Percentiles rank a stretch among this genome's conserved stretches.
These are phyloP conservation scores for Channa striata DNA, from an alignment of 2,797 vertebrate genomes.

Conservation along the genomic window DNA sequence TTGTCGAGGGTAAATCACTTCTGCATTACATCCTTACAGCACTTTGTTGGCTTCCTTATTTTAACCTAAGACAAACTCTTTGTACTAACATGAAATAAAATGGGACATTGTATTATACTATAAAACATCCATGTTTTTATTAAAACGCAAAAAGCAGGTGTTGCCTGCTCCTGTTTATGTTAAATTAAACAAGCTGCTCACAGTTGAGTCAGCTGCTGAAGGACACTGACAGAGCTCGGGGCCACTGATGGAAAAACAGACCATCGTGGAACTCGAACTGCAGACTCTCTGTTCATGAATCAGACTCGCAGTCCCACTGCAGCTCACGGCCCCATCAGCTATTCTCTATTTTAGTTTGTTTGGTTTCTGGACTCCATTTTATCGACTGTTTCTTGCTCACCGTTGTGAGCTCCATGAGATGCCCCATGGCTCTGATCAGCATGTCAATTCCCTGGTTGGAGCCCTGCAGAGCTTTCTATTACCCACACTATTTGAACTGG, in stretches of 20 bases:
- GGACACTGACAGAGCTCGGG: neutral
- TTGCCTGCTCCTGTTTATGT: neutral
- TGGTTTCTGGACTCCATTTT: constrained; percentile 53
- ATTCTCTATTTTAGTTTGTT: constrained; percentile 7
- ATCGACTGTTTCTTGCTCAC: constrained; percentile 32
- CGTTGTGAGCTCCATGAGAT: constrained; percentile 3
- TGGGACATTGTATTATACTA: too few relatives aligned
- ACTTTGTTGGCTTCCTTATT: too few relatives aligned
- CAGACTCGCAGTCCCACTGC: neutral
- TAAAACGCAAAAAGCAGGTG: too few relatives aligned
- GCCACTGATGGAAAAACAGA: constrained; percentile 8
- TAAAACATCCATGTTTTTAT: too few relatives aligned
- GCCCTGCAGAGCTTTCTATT: constrained; percentile 33
- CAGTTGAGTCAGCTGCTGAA: constrained; percentile 1
- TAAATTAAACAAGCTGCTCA: constrained; percentile 1
- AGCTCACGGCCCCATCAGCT: constrained; percentile 14
- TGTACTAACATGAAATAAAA: too few relatives aligned
- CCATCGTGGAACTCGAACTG: constrained; percentile 11
- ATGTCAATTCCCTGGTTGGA: constrained; percentile 41
- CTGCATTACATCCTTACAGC: too few relatives aligned
- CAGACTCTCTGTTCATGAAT: constrained; percentile 19
- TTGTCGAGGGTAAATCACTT: too few relatives aligned
- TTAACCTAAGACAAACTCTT: too few relatives aligned
- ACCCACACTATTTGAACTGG: constrained; percentile 43
- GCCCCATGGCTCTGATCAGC: constrained; percentile 29